Conservation (phyloP, 2,888 invertebrate genomes). For the Drosophila monieri region DNA sequence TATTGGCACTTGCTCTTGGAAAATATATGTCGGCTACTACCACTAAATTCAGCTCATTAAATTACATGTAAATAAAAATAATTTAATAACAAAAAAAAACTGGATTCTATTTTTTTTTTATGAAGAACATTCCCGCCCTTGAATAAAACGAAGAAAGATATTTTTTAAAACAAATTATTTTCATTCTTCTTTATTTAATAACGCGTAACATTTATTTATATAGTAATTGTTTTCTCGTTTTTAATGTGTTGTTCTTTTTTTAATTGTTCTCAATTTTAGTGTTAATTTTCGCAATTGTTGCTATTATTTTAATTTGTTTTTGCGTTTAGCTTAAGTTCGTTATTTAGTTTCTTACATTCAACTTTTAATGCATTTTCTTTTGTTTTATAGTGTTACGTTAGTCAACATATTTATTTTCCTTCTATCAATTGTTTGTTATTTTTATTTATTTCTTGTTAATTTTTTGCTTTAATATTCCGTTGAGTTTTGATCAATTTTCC, state of each 20-base stretch:
- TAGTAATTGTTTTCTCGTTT: constrained; percentile 81
- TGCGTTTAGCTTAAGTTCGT: constrained; percentile 47
- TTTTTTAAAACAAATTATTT: constrained; percentile 84
- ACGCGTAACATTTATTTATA: constrained; percentile 88
- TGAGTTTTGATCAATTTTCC: constrained; percentile 41
- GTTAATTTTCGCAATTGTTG: constrained; percentile 66
- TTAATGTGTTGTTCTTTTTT: constrained; percentile 45
- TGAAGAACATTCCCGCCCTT: background rate
- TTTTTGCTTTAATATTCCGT: constrained; percentile 15
- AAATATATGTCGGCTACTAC: constrained; percentile 77
- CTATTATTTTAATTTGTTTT: constrained; percentile 54
- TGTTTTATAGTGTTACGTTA: constrained; percentile 54
- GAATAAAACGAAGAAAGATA: background rate
- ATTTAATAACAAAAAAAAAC: constrained; percentile 5
- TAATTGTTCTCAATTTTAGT: constrained; percentile 56
- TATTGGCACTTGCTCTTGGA: constrained; percentile 89
- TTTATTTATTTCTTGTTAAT: constrained; percentile 11
- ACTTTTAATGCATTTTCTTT: constrained; percentile 44
- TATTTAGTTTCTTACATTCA: constrained; percentile 43
- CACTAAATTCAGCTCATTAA: constrained; percentile 57
- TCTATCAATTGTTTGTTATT: constrained; percentile 32
- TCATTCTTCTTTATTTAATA: constrained; percentile 86
- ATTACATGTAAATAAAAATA: constrained; percentile 62
- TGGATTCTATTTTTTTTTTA: background rate
- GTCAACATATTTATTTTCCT: constrained; percentile 54